phyloP scores from a whole-genome alignment of 2,113 vertebrate species.

The Cryptoleucopteryx plumbea region DNA sequence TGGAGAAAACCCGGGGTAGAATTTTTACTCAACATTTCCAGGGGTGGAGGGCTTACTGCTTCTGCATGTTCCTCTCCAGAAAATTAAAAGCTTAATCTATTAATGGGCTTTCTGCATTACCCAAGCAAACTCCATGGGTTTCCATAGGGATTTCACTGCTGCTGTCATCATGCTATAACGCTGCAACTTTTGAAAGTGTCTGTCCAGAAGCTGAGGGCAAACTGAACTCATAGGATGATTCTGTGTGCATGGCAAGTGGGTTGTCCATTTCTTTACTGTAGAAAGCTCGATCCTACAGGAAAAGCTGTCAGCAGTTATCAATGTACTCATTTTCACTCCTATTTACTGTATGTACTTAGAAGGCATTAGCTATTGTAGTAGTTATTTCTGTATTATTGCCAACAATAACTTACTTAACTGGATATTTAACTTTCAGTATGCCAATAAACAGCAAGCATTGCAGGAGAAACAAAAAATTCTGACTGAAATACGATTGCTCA shows the following conservation, averaged over 20 bases:
- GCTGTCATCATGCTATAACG: not conserved
- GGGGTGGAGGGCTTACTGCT: not conserved
- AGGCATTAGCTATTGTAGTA: not conserved
- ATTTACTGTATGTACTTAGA: not conserved
- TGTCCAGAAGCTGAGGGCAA: not conserved
- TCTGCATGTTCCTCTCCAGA: not conserved
- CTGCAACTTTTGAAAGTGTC: not conserved
- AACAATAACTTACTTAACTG: not conserved
- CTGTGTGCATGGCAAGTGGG: not conserved
- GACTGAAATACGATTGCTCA: not conserved
- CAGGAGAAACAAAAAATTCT: not conserved
- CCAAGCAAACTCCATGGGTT: not conserved
- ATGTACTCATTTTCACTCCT: not conserved
- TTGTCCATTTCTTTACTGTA: not conserved
- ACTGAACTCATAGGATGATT: not conserved
- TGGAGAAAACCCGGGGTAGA: not conserved
- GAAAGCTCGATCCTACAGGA: rapidly evolving
- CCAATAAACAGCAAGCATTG: not conserved
- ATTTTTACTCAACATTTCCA: not conserved
- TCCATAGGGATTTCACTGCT: not conserved
- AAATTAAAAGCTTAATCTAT: not conserved
- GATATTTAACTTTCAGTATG: not conserved
- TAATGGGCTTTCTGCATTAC: not conserved
- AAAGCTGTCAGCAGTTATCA: not conserved
- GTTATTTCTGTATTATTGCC: not conserved